Evolutionary conservation across 2,113 vertebrate genomes (phyloP).

Genomic region (Prietella phreatophila): DNA sequence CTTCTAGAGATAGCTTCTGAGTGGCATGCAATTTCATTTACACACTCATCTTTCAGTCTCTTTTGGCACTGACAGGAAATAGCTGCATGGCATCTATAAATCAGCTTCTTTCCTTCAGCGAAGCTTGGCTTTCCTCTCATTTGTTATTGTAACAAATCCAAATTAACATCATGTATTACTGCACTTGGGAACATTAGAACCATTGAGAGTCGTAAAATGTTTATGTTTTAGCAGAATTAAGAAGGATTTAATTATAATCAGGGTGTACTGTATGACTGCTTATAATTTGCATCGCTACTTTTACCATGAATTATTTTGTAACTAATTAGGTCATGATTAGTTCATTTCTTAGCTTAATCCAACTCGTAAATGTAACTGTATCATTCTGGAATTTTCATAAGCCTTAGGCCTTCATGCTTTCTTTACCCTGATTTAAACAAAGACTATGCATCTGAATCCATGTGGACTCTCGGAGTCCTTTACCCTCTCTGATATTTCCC

Average conservation of each 20-base stretch:
- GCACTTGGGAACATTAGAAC: slow-evolving; percentile 1
- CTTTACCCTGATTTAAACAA: background rate
- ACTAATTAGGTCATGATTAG: slow-evolving; percentile 19
- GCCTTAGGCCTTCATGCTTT: background rate
- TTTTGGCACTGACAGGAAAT: slow-evolving; percentile 30
- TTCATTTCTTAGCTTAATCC: slow-evolving; percentile 32
- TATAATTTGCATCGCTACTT: background rate
- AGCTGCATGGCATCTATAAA: slow-evolving; percentile 21
- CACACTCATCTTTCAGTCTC: background rate
- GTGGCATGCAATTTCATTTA: slow-evolving; percentile 36
- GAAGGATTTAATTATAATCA: background rate
- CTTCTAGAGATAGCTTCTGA: slow-evolving; percentile 20
- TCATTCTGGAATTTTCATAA: background rate
- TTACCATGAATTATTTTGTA: background rate
- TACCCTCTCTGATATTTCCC: background rate
- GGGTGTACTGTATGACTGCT: background rate
- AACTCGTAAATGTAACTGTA: background rate
- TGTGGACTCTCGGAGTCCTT: background rate
- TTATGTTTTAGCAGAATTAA: background rate
- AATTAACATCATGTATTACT: background rate
- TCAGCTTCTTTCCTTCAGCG: background rate
- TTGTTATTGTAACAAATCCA: background rate
- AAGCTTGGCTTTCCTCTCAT: background rate
- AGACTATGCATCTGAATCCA: background rate
- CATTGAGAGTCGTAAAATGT: background rate